Percentiles rank a stretch among this genome's conserved stretches.
These are phyloP conservation scores for Drosophila suzukii DNA, from an alignment of 1,140 invertebrate species.

Conservation along the genomic window DNA sequence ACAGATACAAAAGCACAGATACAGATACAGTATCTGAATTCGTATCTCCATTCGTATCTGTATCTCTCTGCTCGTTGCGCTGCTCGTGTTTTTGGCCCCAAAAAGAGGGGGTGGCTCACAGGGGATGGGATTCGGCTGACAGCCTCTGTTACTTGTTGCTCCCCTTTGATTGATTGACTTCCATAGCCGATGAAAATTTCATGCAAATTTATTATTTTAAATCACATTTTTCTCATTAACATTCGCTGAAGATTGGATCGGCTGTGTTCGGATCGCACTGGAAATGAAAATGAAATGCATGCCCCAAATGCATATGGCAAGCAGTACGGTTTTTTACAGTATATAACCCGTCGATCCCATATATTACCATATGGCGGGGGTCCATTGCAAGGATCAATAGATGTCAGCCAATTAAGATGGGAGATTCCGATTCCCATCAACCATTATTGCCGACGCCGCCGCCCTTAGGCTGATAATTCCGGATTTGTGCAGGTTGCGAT, in stretches of 20 bases:
- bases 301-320: slow-evolving; percentile 44
- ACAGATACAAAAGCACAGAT: background rate
- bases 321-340: slow-evolving; percentile 46
- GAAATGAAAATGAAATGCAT: slow-evolving; percentile 58
- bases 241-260: slow-evolving; percentile 51
- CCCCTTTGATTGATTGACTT: slow-evolving; percentile 70
- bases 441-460: background rate
- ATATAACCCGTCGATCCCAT: slow-evolving; percentile 25
- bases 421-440: background rate
- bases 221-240: slow-evolving; percentile 76
- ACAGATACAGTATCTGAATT: slow-evolving; percentile 25
- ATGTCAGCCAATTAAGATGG: slow-evolving; percentile 10
- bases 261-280: slow-evolving; percentile 25
- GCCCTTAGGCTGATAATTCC: slow-evolving; percentile 29
- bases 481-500: slow-evolving; percentile 26
- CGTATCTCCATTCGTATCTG: slow-evolving; percentile 14
- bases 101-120: slow-evolving; percentile 24
- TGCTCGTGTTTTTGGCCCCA: slow-evolving; percentile 23
- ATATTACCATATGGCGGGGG: slow-evolving; percentile 31
- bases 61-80: slow-evolving; percentile 17
- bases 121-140: slow-evolving; percentile 15
- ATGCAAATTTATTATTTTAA: slow-evolving; percentile 79
- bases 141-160: slow-evolving; percentile 31
- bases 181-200: slow-evolving; percentile 41
- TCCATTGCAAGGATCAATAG: slow-evolving; percentile 29